Base-by-base conservation (phyloP, 2,113 vertebrate genomes). In the Lates calcarifer region DNA sequence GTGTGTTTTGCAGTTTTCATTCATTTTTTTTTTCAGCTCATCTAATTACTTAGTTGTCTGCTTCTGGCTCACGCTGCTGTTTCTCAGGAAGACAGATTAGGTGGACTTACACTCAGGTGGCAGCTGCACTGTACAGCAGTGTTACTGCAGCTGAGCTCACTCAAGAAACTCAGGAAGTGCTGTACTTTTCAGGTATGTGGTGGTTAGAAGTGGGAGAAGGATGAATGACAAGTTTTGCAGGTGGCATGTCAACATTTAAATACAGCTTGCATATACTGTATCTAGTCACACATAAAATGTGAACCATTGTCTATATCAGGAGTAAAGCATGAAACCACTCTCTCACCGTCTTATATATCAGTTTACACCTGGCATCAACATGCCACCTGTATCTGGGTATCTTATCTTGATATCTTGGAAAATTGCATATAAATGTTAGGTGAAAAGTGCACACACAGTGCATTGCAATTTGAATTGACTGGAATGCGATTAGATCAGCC, bases 51-150 rank as follows among this genome's bases (percentile, higher is more conserved):
- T 56, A 35, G 39, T 60, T 33, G 22, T 31, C 47, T 74, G 45
- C 74, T 82, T 64, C 43, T 45, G 24, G 4, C 55, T 69, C 33
- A 24, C 26, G 45, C 18, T 53, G 26, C 39, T 31, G 24, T 63
- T 77, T 35, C 14, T 37, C 26, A 72, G 43, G n/a, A 60, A 55
- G 66, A 37, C 57, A 37, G 56, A 81, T 64, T 3, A 57, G 28
- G 18, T 55, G 14, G 22, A 49, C 24, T 74, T 6, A 35, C 63
- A 45, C 61, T 51, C 35, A 64, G 13, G 37, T 64, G 22, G 37
- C 37, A 64, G 18, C 6, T 41, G 35, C 12, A 24, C 58, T 62
- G 20, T 24, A 24, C 20, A n/a, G 33, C 41, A 28, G 37, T 66
- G 28, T 29, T 8, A n/a, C 64, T 49, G 64, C 28, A 49, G 45